Evolutionary conservation across 2,888 invertebrate species (phyloP).

Genomic region (Cosmopolites sordidus): DNA sequence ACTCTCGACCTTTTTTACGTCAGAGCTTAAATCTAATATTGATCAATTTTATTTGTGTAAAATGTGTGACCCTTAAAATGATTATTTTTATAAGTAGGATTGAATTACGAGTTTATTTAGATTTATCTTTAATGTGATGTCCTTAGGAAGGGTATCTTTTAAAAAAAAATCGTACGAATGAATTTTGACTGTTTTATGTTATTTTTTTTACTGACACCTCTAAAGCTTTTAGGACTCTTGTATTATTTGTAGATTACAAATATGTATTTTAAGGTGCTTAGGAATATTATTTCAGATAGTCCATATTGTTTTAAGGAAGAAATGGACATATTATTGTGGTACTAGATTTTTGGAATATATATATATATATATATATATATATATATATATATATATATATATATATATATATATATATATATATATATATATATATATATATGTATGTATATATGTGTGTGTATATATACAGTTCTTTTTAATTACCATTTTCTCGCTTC

Average conservation of each 20-base stretch:
- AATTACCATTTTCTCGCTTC: constrained; percentile 26
- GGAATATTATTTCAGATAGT: constrained; percentile 24
- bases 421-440: background rate
- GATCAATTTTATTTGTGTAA: constrained; percentile 12
- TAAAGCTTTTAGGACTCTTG: constrained; percentile 27
- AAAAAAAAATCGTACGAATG: constrained; percentile 14
- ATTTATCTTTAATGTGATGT: constrained; percentile 26
- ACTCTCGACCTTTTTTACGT: constrained; percentile 10
- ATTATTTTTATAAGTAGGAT: constrained; percentile 26
- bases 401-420: background rate
- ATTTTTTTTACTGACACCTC: constrained; percentile 23
- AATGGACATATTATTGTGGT: background rate
- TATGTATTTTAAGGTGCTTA: constrained; percentile 32
- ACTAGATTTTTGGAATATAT: background rate
- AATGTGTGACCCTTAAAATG: constrained; percentile 13
- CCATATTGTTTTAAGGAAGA: background rate
- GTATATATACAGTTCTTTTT: background rate
- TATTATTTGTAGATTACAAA: constrained; percentile 33
- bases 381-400: no score
- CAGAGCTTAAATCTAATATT: constrained; percentile 10
- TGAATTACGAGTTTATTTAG: constrained; percentile 18
- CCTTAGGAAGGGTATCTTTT: constrained; percentile 21
- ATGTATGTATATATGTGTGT: no score
- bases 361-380: background rate
- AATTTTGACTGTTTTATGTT: constrained; percentile 13